A percentile compares a stretch with the other conserved stretches of the same genome.
phyloP scores from a whole-genome alignment of 2,113 vertebrate species.

The Phalacrocorax carbo region DNA sequence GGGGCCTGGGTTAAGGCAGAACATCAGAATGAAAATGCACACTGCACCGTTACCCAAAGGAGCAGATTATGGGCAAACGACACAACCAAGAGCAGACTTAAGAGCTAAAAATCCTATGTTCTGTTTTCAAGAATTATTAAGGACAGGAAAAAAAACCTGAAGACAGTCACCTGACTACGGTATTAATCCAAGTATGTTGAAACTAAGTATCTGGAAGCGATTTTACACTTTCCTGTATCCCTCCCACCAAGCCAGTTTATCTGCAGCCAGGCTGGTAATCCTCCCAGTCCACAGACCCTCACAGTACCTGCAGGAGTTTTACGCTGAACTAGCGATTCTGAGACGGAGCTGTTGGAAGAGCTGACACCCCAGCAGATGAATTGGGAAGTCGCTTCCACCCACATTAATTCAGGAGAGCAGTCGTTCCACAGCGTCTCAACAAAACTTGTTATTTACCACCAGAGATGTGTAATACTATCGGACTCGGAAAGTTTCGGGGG shows the following conservation, averaged over 20 bases:
- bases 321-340: not conserved
- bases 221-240: not conserved
- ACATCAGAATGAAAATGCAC: not conserved
- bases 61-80: not conserved
- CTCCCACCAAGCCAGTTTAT: not conserved
- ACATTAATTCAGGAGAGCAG: not conserved
- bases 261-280: not conserved
- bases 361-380: not conserved
- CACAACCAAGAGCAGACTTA: not conserved
- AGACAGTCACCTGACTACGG: not conserved
- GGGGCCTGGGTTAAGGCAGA: not conserved
- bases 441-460: not conserved
- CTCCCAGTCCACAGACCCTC: rapidly evolving
- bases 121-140: not conserved
- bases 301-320: not conserved
- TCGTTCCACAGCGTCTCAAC: not conserved
- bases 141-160: not conserved
- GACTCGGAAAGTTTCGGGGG: not conserved
- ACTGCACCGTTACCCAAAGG: not conserved
- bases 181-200: not conserved
- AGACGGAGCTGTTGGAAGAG: not conserved
- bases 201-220: not conserved
- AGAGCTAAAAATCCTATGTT: not conserved
- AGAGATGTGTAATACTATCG: not conserved
- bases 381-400: not conserved